Percentiles rank a stretch among this genome's conserved stretches.
Conservation (phyloP, 1,140 invertebrate species). For the Drosophila punjabiensis region DNA sequence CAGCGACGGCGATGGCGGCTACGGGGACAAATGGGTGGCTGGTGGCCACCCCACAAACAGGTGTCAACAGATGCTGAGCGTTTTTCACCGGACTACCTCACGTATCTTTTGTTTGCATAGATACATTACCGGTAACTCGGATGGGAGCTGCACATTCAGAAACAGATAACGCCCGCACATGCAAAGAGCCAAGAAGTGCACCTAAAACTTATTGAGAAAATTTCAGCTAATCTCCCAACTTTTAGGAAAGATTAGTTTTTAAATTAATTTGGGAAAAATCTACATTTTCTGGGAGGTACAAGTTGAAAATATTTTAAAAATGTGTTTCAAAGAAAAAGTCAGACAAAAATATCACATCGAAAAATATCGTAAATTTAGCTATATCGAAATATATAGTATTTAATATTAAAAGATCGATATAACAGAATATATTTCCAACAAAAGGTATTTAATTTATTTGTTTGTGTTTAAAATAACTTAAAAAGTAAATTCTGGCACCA, state of each 20-base stretch:
- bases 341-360: too few species aligned
- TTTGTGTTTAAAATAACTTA: too few species aligned
- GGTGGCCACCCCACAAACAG: background rate
- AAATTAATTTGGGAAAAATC: background rate
- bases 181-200: conserved; percentile 6
- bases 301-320: background rate
- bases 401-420: too few species aligned
- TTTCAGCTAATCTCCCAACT: background rate
- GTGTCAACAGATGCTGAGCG: conserved; percentile 55
- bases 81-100: conserved; percentile 29
- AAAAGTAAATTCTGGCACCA: too few species aligned
- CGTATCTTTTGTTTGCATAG: conserved; percentile 26
- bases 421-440: too few species aligned
- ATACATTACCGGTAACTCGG: background rate
- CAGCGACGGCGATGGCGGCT: too few species aligned
- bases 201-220: background rate
- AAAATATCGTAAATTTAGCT: too few species aligned
- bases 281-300: background rate
- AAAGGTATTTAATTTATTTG: too few species aligned
- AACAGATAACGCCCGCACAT: background rate
- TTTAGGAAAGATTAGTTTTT: background rate
- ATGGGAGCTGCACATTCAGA: background rate
- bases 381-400: too few species aligned
- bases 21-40: background rate
- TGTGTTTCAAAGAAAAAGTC: too few species aligned